Percentiles rank a stretch among this genome's conserved stretches.
These are phyloP conservation scores for Melanotaenia trifasciata DNA, from an alignment of 2,797 vertebrate genomes.

Conservation along the genomic window DNA sequence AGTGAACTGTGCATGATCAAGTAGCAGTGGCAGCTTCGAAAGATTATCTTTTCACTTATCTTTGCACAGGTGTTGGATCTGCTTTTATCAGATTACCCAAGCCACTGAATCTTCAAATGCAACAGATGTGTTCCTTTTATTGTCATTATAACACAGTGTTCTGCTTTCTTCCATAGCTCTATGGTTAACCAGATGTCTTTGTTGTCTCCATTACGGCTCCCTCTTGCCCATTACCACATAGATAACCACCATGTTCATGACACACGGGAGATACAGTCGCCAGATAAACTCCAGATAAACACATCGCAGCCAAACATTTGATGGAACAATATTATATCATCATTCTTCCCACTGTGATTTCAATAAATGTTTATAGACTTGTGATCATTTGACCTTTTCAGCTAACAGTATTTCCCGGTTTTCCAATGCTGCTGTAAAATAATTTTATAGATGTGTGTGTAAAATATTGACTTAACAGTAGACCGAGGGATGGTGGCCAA, in stretches of 20 bases:
- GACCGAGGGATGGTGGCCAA: conserved; percentile 46
- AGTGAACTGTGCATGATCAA: conserved; percentile 31
- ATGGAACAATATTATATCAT: conserved; percentile 61
- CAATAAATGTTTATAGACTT: conserved; percentile 69
- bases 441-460: conserved; percentile 59
- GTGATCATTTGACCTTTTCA: conserved; percentile 72
- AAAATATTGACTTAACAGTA: conserved; percentile 56
- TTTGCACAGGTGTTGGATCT: conserved; percentile 63
- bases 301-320: conserved; percentile 63
- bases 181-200: conserved; percentile 64
- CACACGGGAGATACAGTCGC: conserved; percentile 59
- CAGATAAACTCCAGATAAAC: conserved; percentile 61
- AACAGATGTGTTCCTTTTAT: conserved; percentile 73
- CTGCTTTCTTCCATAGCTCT: conserved; percentile 60
- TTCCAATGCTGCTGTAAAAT: conserved; percentile 62
- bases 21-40: conserved; percentile 29
- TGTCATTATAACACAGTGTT: conserved; percentile 72
- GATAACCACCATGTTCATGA: conserved; percentile 74
- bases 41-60: conserved; percentile 33
- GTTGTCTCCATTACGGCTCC: conserved; percentile 61
- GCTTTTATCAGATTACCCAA: conserved; percentile 58
- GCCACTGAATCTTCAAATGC: conserved; percentile 72
- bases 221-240: conserved; percentile 78
- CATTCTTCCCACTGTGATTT: conserved; percentile 68
- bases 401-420: conserved; percentile 67